These are phyloP conservation scores for Aratinga solstitialis DNA, from an alignment of 2,797 vertebrate species.

Conservation along the genomic window DNA sequence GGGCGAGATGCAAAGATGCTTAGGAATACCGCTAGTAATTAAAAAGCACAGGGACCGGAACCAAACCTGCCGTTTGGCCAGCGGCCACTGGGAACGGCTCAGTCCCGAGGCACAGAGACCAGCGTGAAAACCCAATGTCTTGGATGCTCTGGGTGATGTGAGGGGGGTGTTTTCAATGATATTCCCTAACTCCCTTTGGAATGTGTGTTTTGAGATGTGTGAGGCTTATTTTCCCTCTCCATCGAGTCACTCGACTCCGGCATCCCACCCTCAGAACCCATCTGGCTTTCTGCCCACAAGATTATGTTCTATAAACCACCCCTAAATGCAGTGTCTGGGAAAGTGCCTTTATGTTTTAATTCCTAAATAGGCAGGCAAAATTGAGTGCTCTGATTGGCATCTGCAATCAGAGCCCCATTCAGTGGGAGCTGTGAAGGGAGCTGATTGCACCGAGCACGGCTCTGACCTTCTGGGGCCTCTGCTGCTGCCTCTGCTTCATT, in stretches of 20 bases:
- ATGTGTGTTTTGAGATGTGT: fast-evolving
- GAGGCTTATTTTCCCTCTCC: background rate
- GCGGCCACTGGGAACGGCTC: background rate
- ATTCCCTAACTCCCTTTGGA: background rate
- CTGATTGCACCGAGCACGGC: constrained; percentile 58
- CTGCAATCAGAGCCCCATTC: constrained; percentile 73
- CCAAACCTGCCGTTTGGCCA: background rate
- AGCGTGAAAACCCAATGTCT: background rate
- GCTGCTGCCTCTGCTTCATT: constrained; percentile 65
- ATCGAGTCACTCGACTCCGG: background rate
- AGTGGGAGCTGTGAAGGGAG: constrained; percentile 49
- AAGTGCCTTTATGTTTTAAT: constrained; percentile 71
- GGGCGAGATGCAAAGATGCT: constrained; percentile 9
- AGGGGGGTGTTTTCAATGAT: background rate
- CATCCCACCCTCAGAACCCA: background rate
- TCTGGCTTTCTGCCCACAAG: constrained; percentile 37
- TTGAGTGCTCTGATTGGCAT: constrained; percentile 69
- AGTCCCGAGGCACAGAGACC: background rate
- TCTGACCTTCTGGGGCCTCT: constrained; percentile 66
- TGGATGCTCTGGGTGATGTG: background rate
- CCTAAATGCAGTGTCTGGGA: constrained; percentile 52
- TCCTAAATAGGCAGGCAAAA: constrained; percentile 67
- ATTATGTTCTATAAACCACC: constrained; percentile 50
- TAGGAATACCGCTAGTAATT: background rate
- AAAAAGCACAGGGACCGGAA: background rate